Base-by-base conservation (phyloP, 2,888 invertebrate species). In the Phorcus lineatus region DNA sequence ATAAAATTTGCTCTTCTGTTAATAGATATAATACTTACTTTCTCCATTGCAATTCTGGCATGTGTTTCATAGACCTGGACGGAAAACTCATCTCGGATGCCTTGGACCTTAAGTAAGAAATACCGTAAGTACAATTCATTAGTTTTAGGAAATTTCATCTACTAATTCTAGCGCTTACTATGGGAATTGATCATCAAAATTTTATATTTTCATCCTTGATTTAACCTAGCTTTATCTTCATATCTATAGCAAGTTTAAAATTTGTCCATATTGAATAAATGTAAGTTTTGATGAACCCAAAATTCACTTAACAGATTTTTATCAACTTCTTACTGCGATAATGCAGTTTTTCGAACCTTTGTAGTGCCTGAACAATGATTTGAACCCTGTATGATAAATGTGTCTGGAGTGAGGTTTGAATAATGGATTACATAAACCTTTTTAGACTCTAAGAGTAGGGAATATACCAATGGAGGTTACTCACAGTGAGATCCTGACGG, bases 11-110 rank as follows among this genome's bases (percentile, higher is more conserved):
- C 36, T 36, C 36, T 36, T 36, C 7, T 4, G 36, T 36, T 2
- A 4, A 4, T 36, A n/a, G 13, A 13, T 11, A 13, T 9, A 11
- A 47, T 76, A 78, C 84, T 78, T 84, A 91, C 94, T 91, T 97
- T 98, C 93, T 99, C 99, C 93, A 99, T 95, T 76, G 99, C 99
- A 91, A 99, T 97, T 79, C 99, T 95, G 4, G 99, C 99, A 94
- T 99, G 99, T 3, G 98, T 98, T 94, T 99, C 99, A 94, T 99
- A 99, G 16, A 99, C 99, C 92, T 97, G 95, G n/a, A 99, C 96
- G 79, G 99, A 98, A 92, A 99, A 98, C 86, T 95, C 95, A 94
- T 98, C 97, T 87, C 99, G 94, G 87, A 99, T 95, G 90, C 99
- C 98, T 95, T 99, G 99, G 75, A 99, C 97, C 97, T 97, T 88